Base-by-base conservation (phyloP, 2,113 vertebrate genomes). In the Odontophorus gujanensis region DNA sequence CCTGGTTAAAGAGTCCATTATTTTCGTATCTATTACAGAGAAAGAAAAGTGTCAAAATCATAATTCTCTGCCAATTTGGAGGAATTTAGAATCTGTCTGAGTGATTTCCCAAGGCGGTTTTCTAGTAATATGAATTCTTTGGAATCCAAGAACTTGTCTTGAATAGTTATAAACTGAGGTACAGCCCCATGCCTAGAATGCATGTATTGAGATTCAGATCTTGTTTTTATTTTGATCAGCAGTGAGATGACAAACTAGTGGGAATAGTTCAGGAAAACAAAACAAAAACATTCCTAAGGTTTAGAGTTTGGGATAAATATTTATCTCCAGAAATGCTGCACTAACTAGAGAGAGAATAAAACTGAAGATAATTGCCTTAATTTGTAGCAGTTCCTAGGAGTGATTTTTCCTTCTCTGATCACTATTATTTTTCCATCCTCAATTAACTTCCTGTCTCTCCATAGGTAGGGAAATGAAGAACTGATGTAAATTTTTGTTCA, bases 401-500 rank as follows among this genome's bases (percentile, higher is more conserved):
- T 38, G 22, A 61, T 79, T 83, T 85, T 85, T 6, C 20, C 6
- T 63, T 45, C 8, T 76, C 13, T 6, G 13, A 71, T 4, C 3
- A 43, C 40, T 32, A 12, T 3, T 6, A 45, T 75, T 58, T 82
- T 82, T 62, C 7, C 15, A 15, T 11, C 2, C 4, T 5, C 11
- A n/a, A 1, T 34, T 20, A 26, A 13, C 7, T 51, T 87, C 18
- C 6, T 38, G 8, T 42, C 43, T 50, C 63, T 55, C 25, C 55
- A 61, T 0, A 0, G 24, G 22, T 1, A 38, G 36, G 12, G 66
- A 81, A 61, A 69, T 34, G 11, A 74, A 81, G 8, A 89, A 2
- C 1, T 22, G 16, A 4, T 1, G 6, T 11, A 47, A 43, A 1
- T 13, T 63, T 68, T 83, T 73, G 0, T 61, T 17, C 11, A 25